A percentile compares a stretch with the other conserved stretches of the same genome.
Conservation (phyloP, 2,888 invertebrate species). For the Drosophila kanekoi region DNA sequence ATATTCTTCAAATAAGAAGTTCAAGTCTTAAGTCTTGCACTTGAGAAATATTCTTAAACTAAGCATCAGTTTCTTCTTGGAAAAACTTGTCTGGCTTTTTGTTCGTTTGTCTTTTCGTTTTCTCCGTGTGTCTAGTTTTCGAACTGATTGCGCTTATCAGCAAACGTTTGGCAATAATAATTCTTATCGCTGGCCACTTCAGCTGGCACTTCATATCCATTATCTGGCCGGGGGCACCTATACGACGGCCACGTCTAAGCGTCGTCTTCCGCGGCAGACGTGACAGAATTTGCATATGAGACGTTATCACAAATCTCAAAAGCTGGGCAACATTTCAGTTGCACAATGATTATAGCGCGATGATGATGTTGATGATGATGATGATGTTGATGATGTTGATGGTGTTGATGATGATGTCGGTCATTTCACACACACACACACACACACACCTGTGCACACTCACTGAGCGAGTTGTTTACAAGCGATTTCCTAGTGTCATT, state of each 20-base stretch:
- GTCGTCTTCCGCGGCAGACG: constrained; percentile 64
- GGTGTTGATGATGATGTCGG: constrained; percentile 19
- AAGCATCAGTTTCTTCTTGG: too few species aligned
- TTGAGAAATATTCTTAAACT: too few species aligned
- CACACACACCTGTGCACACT: constrained; percentile 10
- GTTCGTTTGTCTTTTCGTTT: neutral
- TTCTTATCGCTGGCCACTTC: constrained; percentile 27
- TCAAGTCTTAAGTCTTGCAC: too few species aligned
- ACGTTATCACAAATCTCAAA: constrained; percentile 43
- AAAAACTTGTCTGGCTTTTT: constrained; percentile 15
- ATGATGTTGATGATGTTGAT: constrained; percentile 7
- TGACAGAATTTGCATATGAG: constrained; percentile 71
- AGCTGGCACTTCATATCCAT: constrained; percentile 4
- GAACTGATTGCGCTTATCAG: constrained; percentile 29
- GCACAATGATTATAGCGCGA: constrained; percentile 25
- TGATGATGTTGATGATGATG: constrained; percentile 17
- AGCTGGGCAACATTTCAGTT: constrained; percentile 17
- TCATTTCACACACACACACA: constrained; percentile 21
- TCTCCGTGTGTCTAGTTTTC: constrained; percentile 18
- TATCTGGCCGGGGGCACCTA: constrained; percentile 13
- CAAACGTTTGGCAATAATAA: constrained; percentile 5
- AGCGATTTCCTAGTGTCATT: constrained; percentile 80
- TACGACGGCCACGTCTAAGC: constrained; percentile 60
- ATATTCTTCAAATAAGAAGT: too few species aligned
- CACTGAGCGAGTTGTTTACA: constrained; percentile 62